These are phyloP conservation scores for Platycercus adscitus DNA, from an alignment of 2,113 vertebrate species.

Conservation along the genomic window DNA sequence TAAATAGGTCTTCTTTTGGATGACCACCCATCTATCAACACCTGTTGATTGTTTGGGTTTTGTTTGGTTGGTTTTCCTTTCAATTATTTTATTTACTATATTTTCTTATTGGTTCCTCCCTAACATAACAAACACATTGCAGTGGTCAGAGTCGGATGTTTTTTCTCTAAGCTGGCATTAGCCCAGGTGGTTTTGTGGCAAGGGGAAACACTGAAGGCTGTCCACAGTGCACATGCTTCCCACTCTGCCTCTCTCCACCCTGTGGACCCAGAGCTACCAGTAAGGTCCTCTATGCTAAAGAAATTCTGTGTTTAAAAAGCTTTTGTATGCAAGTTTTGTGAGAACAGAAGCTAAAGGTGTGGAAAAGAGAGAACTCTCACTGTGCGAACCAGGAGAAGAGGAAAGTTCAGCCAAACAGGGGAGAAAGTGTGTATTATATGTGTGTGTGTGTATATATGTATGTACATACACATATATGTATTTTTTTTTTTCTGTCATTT, in stretches of 20 bases:
- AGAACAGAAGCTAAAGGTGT: not conserved
- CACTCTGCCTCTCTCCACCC: not conserved
- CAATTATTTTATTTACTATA: not conserved
- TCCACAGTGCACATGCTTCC: rapidly evolving
- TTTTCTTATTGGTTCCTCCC: not conserved
- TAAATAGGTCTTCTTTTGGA: not conserved
- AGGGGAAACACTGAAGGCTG: not conserved
- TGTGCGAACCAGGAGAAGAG: not conserved
- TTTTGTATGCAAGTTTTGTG: not conserved
- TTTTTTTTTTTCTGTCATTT: not conserved
- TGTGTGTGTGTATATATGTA: not conserved
- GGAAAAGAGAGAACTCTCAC: not conserved
- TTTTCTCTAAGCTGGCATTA: not conserved
- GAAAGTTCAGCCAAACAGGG: not conserved
- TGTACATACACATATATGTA: not conserved
- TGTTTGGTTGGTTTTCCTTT: not conserved
- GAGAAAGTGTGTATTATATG: not conserved
- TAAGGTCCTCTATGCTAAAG: not conserved
- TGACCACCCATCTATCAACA: not conserved
- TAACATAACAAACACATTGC: not conserved
- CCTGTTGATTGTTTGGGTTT: not conserved
- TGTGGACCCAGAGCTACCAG: rapidly evolving
- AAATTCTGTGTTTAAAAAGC: not conserved
- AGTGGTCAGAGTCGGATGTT: not conserved
- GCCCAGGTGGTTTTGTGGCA: not conserved